Base-by-base conservation (phyloP, 2,797 vertebrate species). In the Hypotaenidia philippensis region DNA sequence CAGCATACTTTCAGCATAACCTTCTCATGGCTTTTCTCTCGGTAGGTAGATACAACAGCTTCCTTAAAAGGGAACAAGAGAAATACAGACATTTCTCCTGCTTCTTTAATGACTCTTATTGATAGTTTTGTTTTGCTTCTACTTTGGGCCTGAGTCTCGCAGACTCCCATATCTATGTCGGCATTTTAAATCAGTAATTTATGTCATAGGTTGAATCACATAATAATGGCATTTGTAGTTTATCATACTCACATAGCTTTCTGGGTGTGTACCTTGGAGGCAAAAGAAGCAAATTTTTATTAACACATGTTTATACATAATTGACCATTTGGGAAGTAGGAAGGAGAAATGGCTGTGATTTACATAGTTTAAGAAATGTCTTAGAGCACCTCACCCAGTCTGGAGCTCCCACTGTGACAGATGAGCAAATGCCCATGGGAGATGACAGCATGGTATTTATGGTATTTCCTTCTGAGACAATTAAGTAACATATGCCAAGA, bases 401-500 rank as follows among this genome's bases (percentile, higher is more conserved):
- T 98, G 98, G 97, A 97, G 96, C 97, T 97, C 98, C 98, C 96
- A 97, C 97, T 97, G 98, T 98, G 98, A 98, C 98, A 98, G 98
- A 98, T 98, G 98, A 98, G 97, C 96, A 96, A 96, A 96, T 97
- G 98, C 98, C 98, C 97, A 97, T 98, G 98, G 98, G 98, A 98
- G 95, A 98, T 98, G 98, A 98, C 98, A 98, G 98, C 98, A 97
- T 98, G 98, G 98, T 98, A 98, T 98, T 98, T 98, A 98, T 98
- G 98, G 98, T 97, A 97, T 98, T 98, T 98, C 98, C 97, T 98
- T 98, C 97, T 98, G 97, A 98, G 98, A 98, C 98, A 98, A 98
- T 98, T 98, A 98, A 98, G 98, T 98, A 98, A 98, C 98, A 98
- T 98, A 98, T 98, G 98, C 98, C 98, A 98, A 97, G 98, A 98